phyloP scores from a whole-genome alignment of 2,113 vertebrate species.

The Okapia johnstoni region DNA sequence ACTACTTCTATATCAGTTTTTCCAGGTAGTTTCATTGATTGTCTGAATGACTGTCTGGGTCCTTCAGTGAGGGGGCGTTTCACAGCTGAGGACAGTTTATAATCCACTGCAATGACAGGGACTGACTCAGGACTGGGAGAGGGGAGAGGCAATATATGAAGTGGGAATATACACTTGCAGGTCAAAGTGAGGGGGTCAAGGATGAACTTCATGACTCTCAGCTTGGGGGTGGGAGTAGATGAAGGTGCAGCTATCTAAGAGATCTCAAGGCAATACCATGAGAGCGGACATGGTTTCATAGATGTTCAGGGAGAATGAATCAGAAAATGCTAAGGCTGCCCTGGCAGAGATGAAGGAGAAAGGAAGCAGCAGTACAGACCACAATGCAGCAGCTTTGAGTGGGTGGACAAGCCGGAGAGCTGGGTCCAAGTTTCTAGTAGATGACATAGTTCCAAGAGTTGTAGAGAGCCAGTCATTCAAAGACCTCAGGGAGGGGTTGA shows the following conservation, averaged over 20 bases:
- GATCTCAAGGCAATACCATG: neutral
- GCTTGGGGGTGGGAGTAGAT: neutral
- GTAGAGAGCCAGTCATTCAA: neutral
- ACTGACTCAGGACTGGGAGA: neutral
- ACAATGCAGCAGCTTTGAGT: neutral
- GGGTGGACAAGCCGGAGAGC: neutral
- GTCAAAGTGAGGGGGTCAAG: neutral
- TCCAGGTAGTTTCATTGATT: neutral
- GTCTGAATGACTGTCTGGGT: neutral
- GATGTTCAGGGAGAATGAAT: neutral
- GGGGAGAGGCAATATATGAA: neutral
- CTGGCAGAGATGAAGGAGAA: neutral
- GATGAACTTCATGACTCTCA: neutral
- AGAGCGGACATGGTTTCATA: neutral
- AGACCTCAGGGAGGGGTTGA: neutral
- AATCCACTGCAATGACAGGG: neutral
- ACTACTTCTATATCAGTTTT: neutral
- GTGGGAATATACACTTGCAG: neutral
- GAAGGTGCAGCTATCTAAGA: neutral
- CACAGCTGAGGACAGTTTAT: neutral
- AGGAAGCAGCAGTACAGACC: neutral
- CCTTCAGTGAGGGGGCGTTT: neutral
- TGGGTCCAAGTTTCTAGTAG: neutral
- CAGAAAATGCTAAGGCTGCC: neutral
- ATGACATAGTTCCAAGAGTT: neutral